Evolutionary conservation across 1,140 invertebrate genomes (phyloP).

Genomic region (Drosophila pseudoobscura): DNA sequence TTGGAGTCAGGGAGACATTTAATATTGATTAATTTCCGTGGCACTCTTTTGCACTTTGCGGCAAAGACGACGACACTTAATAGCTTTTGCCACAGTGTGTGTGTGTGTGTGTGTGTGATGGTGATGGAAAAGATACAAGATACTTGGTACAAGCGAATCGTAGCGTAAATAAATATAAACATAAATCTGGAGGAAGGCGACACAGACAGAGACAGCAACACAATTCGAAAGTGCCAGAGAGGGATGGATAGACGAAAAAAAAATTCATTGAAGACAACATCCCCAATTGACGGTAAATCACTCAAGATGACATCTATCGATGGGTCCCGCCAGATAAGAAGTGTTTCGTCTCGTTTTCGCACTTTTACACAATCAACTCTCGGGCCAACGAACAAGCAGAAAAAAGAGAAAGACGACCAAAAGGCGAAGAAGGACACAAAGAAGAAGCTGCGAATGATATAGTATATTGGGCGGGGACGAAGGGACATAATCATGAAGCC

Average conservation of each 20-base stretch:
- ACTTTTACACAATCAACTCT: conserved; percentile 72
- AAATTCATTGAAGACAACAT: conserved; percentile 80
- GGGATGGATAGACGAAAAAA: conserved; percentile 11
- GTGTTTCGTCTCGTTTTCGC: conserved; percentile 77
- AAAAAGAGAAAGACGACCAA: not conserved
- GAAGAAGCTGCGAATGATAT: conserved; percentile 17
- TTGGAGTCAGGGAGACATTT: conserved; percentile 47
- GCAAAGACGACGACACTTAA: conserved; percentile 44
- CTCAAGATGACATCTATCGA: conserved; percentile 82
- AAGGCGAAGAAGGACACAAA: conserved; percentile 25
- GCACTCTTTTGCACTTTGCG: conserved; percentile 25
- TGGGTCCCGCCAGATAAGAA: conserved; percentile 72
- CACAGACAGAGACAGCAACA: conserved; percentile 1
- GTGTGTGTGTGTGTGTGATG: conserved; percentile 3
- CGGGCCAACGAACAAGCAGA: conserved; percentile 11
- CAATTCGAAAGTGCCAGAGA: conserved; percentile 4
- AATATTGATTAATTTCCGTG: conserved; percentile 69
- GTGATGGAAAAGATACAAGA: conserved; percentile 49
- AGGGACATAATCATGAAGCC: conserved; percentile 70
- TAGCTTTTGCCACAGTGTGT: conserved; percentile 40
- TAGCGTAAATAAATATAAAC: conserved; percentile 75
- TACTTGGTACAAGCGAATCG: conserved; percentile 49
- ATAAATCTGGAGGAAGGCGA: conserved; percentile 58
- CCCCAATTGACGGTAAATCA: conserved; percentile 83
- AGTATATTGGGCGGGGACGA: not conserved